Evolutionary conservation across 1,140 invertebrate species (phyloP), one percentile per base, ranked within the genome.

Genomic region (Tetraneura akinire): DNA sequence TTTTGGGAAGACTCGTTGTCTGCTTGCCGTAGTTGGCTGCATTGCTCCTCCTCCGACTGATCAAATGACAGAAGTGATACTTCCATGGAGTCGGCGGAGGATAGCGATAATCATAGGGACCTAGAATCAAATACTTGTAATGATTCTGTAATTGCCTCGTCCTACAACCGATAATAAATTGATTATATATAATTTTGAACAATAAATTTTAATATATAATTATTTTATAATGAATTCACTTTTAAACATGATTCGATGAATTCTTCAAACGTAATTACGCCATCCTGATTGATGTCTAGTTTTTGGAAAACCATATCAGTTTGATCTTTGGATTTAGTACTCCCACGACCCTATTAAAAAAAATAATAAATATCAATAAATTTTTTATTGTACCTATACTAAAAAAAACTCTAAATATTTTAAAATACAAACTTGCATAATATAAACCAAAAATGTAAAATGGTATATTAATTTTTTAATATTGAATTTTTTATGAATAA

Each of bases 161-260:
- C 74, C 74, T 78, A 37, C 4, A n/a, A 51, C 5, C 23, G 32
- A 45, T 1, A 45, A 45, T 23, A 68, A 14, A 37, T 37, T 13
- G 37, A 37, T 64, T 8, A 37, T 64, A 14, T 47, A 23, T 47
- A 23, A 9, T 26, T 1, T 71, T 29, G 26, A 5, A 1, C 3
- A 71, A 29, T 6, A 49, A 49, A 37, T 8, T 37, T 37, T 37
- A 37, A 37, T 37, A 37, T 4, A 37, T 8, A 37, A 37, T 37
- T 37, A 37, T 37, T 37, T 37, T 4, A 8, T 37, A 37, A 62
- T 29, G 23, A 26, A 51, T 11, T 86, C 86, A 92, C 91, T 87
- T 95, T 96, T 82, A 96, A 89, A 86, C 96, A 98, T 82, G 94
- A 95, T 87, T 97, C 95, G 85, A 97, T 93, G 86, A 98, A 98